These are phyloP conservation scores for Drosophila asahinai DNA, from an alignment of 1,140 invertebrate species.

Conservation along the genomic window DNA sequence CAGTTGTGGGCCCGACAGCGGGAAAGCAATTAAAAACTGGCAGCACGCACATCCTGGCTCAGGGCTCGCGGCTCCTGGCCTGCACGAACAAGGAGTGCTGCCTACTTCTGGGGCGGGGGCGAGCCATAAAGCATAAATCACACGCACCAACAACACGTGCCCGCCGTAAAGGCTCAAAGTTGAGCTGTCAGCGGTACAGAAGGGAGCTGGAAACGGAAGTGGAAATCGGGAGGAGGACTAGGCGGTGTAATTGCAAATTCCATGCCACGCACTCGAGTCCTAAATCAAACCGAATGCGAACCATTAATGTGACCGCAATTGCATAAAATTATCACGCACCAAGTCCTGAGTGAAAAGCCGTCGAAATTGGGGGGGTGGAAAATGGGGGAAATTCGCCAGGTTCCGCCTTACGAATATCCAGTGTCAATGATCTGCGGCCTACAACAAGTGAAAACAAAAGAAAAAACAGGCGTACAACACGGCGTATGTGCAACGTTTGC, in stretches of 20 bases:
- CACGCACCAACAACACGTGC: constrained; percentile 65
- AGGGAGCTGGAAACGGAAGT: background rate
- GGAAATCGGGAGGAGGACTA: constrained; percentile 6
- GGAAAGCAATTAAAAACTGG: constrained; percentile 79
- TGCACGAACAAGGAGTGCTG: constrained; percentile 28
- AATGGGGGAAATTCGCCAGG: constrained; percentile 4
- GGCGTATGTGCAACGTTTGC: constrained; percentile 56
- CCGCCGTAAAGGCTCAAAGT: constrained; percentile 63
- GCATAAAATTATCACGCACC: constrained; percentile 74
- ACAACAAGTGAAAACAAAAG: background rate
- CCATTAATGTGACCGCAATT: constrained; percentile 75
- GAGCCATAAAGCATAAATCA: constrained; percentile 67
- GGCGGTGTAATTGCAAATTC: constrained; percentile 72
- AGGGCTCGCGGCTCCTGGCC: background rate
- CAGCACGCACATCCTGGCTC: constrained; percentile 57
- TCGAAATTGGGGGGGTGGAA: background rate
- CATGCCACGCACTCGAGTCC: constrained; percentile 64
- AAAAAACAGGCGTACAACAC: background rate
- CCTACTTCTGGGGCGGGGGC: constrained; percentile 21
- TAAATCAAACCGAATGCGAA: constrained; percentile 78
- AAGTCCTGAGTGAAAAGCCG: constrained; percentile 7
- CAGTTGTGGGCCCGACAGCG: constrained; percentile 48
- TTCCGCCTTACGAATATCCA: constrained; percentile 6
- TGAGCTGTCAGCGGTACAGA: constrained; percentile 64
- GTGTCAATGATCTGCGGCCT: constrained; percentile 20